These are phyloP conservation scores for Meloidogyne chitwoodi DNA, from an alignment of 1,140 invertebrate species.

Conservation along the genomic window DNA sequence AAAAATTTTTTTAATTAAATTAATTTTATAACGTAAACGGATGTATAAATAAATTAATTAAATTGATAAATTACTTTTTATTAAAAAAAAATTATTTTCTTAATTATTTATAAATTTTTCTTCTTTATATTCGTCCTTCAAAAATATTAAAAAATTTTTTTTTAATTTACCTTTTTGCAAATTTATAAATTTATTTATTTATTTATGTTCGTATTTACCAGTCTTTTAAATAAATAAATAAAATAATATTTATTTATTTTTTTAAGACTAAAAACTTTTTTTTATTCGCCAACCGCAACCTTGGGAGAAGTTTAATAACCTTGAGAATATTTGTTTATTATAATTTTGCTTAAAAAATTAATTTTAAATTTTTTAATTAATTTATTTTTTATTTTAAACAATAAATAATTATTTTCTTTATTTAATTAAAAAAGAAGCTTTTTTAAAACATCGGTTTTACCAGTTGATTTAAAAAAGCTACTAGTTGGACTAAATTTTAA, in stretches of 20 bases:
- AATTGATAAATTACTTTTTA: no score
- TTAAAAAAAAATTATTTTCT: no score
- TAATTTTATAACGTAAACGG: no score
- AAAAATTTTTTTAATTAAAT: no score
- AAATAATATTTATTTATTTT: no score
- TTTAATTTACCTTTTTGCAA: background rate
- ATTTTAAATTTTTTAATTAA: background rate
- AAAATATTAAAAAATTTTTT: background rate
- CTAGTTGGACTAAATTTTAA: no score
- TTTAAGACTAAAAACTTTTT: background rate
- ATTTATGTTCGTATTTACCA: background rate
- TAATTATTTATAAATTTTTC: background rate
- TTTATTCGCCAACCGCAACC: background rate
- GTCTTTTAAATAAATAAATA: background rate
- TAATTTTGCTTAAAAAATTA: background rate
- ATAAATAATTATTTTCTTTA: no score
- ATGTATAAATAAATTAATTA: no score
- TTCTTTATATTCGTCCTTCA: background rate
- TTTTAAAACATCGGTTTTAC: no score
- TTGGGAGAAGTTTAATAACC: background rate
- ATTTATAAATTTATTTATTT: background rate
- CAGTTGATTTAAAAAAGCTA: no score
- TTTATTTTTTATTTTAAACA: background rate
- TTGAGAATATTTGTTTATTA: background rate
- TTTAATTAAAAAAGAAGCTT: no score